Evolutionary conservation across 2,888 invertebrate species (phyloP), one percentile per base, ranked within the genome.

Genomic region (Cephus rjabovi): DNA sequence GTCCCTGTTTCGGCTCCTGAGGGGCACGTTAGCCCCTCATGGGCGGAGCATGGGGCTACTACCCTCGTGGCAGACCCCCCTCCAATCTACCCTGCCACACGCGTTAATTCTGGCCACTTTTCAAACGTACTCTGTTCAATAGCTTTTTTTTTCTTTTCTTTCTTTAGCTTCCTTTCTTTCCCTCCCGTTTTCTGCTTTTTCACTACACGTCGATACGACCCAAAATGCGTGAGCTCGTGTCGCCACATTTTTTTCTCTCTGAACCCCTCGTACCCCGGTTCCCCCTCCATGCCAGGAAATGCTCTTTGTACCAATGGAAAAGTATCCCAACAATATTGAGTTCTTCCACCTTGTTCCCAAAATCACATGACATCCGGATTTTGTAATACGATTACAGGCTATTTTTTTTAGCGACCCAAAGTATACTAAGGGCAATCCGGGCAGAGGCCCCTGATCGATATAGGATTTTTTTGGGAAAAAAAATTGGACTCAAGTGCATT

Each of bases 61-160:
- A 80, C 80, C 80, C 80, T 76, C 74, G 76, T 40, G 70, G 75
- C 75, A 77, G 73, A 77, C 34, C 23, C 75, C 80, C 75, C 74
- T 77, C 75, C 74, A 34, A 35, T 56, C 34, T 30, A 69, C 35
- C 37, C 76, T 82, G 74, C 74, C 82, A 85, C 87, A 88, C 89
- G 89, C 89, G 88, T 88, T 89, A 90, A 90, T 89, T 89, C 89
- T 86, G 86, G 86, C 88, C 88, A 89, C 89, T 90, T 89, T 90
- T 88, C 87, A 88, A 89, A 88, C 87, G 83, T 86, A 84, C 81
- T 83, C 34, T 75, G 77, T 73, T 40, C 79, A 74, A 77, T 76
- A 73, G 74, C 79, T 73, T 78, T 80, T 79, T 30, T 76, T 82
- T 78, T 76, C 75, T 74, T 76, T 74, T 73, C 73, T 35, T 73